Percentiles rank a stretch among this genome's conserved stretches.
phyloP scores from a whole-genome alignment of 2,113 vertebrate species.

The Brienomyrus longianalis region DNA sequence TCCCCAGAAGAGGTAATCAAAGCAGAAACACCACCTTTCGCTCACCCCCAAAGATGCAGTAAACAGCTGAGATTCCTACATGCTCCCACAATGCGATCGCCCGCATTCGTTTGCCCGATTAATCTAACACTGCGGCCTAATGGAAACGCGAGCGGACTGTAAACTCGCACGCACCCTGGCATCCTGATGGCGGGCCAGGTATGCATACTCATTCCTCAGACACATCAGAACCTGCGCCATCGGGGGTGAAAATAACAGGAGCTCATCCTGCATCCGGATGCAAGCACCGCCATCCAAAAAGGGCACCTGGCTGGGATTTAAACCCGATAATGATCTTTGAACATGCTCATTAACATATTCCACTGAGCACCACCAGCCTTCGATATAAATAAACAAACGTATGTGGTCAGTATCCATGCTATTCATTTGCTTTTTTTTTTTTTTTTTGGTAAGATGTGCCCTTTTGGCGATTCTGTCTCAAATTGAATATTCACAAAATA shows the following conservation, averaged over 20 bases:
- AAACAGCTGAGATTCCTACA: background rate
- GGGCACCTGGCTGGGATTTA: background rate
- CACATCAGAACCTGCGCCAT: background rate
- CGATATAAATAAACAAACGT: background rate
- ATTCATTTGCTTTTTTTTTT: background rate
- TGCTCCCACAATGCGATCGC: background rate
- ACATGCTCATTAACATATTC: background rate
- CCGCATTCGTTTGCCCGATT: background rate
- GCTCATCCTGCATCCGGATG: background rate
- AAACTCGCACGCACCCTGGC: background rate
- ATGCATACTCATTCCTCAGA: background rate
- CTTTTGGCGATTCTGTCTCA: background rate
- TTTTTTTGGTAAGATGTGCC: background rate
- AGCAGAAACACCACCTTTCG: background rate
- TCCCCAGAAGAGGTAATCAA: background rate
- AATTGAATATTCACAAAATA: constrained; percentile 11
- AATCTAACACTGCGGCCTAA: background rate
- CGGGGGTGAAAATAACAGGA: background rate
- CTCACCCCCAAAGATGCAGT: background rate
- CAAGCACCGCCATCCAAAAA: background rate
- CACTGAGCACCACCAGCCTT: background rate
- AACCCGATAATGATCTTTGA: background rate
- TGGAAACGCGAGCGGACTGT: background rate
- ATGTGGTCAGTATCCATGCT: background rate
- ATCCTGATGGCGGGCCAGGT: background rate